A percentile compares a stretch with the other conserved stretches of the same genome.
phyloP scores from a whole-genome alignment of 2,888 invertebrate species.

The Melolontha melolontha region DNA sequence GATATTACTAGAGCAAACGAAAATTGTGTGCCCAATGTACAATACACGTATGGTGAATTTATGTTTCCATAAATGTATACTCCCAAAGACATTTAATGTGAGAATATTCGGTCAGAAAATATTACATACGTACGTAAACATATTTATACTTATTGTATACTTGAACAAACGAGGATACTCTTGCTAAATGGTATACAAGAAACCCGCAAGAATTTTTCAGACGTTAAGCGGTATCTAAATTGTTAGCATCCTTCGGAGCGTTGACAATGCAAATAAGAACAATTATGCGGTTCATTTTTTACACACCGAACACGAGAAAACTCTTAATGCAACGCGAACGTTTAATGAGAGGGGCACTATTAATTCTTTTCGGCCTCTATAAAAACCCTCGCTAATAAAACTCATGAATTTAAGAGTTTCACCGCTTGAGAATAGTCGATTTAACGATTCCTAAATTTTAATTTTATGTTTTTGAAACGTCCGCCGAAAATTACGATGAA shows the following conservation, averaged over 20 bases:
- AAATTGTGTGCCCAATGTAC: no score
- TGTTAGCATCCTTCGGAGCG: constrained; percentile 9
- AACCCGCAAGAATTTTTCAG: neutral
- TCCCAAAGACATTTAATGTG: no score
- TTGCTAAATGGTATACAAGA: neutral
- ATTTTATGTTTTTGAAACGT: constrained; percentile 48
- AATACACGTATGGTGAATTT: no score
- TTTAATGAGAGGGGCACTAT: constrained; percentile 38
- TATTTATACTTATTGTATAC: neutral
- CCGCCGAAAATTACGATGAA: constrained; percentile 35
- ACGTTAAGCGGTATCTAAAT: constrained; percentile 12
- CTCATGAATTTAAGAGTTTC: constrained; percentile 50
- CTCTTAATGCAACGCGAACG: constrained; percentile 34
- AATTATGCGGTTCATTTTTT: constrained; percentile 40
- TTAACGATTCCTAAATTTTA: constrained; percentile 55
- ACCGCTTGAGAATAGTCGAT: constrained; percentile 46
- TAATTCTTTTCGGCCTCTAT: constrained; percentile 42
- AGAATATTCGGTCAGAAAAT: no score
- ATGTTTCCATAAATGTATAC: no score
- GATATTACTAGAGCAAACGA: no score
- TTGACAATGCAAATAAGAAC: constrained; percentile 43
- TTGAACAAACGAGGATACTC: neutral
- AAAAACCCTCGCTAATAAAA: constrained; percentile 49
- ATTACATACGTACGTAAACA: neutral
- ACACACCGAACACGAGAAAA: constrained; percentile 40